Evolutionary conservation across 2,797 vertebrate species (phyloP), one percentile per base, ranked within the genome.

Genomic region (Halcyon badia): DNA sequence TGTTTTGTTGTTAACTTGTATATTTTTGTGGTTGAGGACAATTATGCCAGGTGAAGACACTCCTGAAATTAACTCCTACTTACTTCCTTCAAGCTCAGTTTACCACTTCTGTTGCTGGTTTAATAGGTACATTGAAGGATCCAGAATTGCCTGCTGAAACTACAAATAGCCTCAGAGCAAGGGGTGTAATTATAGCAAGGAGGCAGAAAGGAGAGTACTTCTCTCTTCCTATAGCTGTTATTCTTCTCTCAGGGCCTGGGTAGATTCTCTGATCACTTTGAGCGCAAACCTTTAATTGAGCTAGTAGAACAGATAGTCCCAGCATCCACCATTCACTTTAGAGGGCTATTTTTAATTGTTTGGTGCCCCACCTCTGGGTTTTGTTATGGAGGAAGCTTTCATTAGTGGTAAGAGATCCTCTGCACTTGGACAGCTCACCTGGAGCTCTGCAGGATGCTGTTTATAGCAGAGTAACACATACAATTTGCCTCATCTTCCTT

Each of bases 161-260:
- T 98, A 30, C 95, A 97, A 97, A 97, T 98, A 97, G 95, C 94
- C 87, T 87, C 62, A 58, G 75, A 87, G 88, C 90, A 94, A 90
- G 1, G 9, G 61, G 26, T 85, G 88, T 97, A 98, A 98, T 98
- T 95, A 97, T 58, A 94, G 57, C 5, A 30, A 79, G 90, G 75
- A 96, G 92, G 82, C 81, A 95, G 86, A 66, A 76, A 70, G 78
- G 42, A 72, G 41, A 88, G 56, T 37, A 82, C 25, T 86, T 87
- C 12, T 14, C 52, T 83, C 69, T 73, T 79, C 88, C 96, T 87
- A 13, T 71, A 69, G 86, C 83, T 87, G 80, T 83, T 79, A 84
- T 57, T 90, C 89, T 90, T 90, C 94, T 90, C 96, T 92, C 44
- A 42, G 76, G 78, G 64, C 42, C 52, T 83, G n/a, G 64, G 28